Percentiles rank a stretch among this genome's conserved stretches.
phyloP scores from a whole-genome alignment of 2,113 vertebrate genomes.

The Pedionomus torquatus region DNA sequence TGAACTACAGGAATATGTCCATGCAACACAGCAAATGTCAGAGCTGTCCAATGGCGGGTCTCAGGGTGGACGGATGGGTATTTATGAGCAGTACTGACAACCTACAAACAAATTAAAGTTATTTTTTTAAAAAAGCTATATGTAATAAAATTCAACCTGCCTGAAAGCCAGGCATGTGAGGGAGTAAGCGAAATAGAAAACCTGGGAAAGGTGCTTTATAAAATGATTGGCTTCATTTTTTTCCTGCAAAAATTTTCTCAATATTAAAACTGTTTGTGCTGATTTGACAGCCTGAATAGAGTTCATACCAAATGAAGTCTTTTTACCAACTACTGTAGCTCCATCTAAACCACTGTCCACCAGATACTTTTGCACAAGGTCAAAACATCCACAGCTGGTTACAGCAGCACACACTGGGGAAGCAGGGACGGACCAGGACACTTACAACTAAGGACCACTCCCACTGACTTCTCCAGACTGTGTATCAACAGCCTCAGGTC shows the following conservation, averaged over 20 bases:
- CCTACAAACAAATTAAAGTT: conserved; percentile 89
- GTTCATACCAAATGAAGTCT: conserved; percentile 69
- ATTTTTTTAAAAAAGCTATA: conserved; percentile 72
- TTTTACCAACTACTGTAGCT: conserved; percentile 71
- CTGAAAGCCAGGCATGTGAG: conserved; percentile 45
- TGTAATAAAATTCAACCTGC: conserved; percentile 60
- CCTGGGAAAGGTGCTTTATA: conserved; percentile 2
- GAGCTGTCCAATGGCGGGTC: conserved; percentile 97
- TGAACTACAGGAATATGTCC: conserved; percentile 99
- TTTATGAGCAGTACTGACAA: conserved; percentile 98
- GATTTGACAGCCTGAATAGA: conserved; percentile 48
- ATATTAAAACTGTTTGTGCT: neutral
- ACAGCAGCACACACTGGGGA: conserved; percentile 41
- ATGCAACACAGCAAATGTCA: conserved; percentile 98
- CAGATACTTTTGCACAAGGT: conserved; percentile 61
- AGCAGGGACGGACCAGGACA: neutral
- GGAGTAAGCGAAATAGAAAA: conserved; percentile 13
- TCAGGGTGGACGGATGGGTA: conserved; percentile 98
- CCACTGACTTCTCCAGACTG: neutral
- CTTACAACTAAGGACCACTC: neutral
- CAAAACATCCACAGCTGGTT: conserved; percentile 56
- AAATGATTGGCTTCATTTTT: neutral
- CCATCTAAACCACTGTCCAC: conserved; percentile 68
- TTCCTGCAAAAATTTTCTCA: conserved; percentile 19
- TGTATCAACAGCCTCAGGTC: neutral